Evolutionary conservation across 2,113 vertebrate species (phyloP), one percentile per base, ranked within the genome.

Genomic region (Phaetusa simplex): DNA sequence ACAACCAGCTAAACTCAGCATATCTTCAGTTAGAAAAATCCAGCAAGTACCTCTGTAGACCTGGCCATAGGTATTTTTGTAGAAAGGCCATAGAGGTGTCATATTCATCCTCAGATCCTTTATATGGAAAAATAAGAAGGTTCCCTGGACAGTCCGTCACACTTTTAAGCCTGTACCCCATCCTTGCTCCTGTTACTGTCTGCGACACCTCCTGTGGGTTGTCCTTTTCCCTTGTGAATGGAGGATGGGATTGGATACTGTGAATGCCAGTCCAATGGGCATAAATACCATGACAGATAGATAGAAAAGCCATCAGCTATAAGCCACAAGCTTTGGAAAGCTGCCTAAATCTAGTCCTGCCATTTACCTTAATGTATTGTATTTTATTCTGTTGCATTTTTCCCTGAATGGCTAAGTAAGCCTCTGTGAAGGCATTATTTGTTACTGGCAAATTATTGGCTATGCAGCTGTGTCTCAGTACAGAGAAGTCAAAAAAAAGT

Each of bases 331-430:
- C 8, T 82, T 94, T 82, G 36, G n/a, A 84, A 95, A 84, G 29
- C n/a, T 69, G 43, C 27, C 9, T 20, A 49, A 65, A 59, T 55
- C 10, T 64, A 78, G 42, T 80, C 30, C 49, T 73, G 32, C 9
- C 13, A 4, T 61, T 84, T 86, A 69, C 72, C 13, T 42, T 69
- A 65, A 71, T 52, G 20, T 38, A 24, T 71, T n/a, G 11, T 72
- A 62, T 96, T 93, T 91, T 85, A 80, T 85, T 91, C 43, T 91
- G 43, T 43, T 86, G 52, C 77, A 65, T 91, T 93, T 93, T 79
- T 61, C 40, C 45, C 70, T 69, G 23, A 94, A 56, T 14, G 5
- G 14, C 40, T 70, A 59, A 87, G 61, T 43, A 78, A 82, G 19
- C 22, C n/a, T 2, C 1, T 76, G 10, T 45, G 71, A 84, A 45